These are phyloP conservation scores for Loripinus fragilis DNA, from an alignment of 2,888 invertebrate genomes.

Conservation along the genomic window DNA sequence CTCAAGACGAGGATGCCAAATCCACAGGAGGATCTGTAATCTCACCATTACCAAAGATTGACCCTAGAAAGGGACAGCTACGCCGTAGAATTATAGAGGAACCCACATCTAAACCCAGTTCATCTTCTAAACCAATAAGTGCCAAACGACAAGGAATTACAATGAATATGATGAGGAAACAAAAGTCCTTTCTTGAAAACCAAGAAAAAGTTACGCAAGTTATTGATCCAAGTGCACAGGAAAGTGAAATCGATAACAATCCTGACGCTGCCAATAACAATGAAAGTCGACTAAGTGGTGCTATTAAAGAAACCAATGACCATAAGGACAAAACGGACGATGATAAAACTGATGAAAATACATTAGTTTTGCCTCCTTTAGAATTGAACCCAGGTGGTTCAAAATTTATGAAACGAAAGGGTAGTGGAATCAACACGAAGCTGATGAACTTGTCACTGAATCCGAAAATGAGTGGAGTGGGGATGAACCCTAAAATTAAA, in stretches of 20 bases:
- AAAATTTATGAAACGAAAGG: neutral
- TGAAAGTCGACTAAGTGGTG: neutral
- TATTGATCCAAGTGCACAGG: neutral
- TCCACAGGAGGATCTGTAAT: conserved; percentile 3
- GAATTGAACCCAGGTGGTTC: neutral
- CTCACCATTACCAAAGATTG: conserved; percentile 37
- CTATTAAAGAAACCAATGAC: neutral
- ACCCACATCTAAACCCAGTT: conserved; percentile 36
- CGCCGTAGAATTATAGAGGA: conserved; percentile 41
- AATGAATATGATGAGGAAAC: conserved; percentile 59
- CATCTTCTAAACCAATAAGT: neutral
- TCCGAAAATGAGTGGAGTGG: neutral
- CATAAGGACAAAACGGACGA: neutral
- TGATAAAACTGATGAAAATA: neutral
- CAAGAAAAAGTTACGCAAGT: conserved; percentile 3
- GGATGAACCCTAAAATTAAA: neutral
- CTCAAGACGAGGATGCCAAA: neutral
- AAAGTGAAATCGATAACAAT: neutral
- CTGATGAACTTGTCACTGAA: neutral
- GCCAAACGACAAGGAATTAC: conserved; percentile 47
- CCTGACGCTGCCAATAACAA: neutral
- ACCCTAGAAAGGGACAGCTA: conserved; percentile 32
- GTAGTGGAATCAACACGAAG: neutral
- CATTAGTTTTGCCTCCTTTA: neutral
- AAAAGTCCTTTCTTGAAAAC: conserved; percentile 47